Evolutionary conservation across 2,888 invertebrate genomes (phyloP).

Genomic region (Drosophila anceps): DNA sequence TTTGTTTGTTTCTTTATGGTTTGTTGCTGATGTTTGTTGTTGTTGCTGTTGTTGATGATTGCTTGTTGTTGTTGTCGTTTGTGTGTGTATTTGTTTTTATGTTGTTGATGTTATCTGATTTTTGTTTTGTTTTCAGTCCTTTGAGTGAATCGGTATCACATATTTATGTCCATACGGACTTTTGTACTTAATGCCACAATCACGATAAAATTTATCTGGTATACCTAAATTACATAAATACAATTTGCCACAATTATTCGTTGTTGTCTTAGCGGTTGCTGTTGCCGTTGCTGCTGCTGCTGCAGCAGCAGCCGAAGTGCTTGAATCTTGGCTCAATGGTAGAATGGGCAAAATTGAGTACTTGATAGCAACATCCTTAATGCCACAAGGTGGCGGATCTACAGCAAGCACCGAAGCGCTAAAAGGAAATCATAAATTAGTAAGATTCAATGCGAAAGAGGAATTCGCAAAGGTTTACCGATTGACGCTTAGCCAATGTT

Average conservation of each 20-base stretch:
- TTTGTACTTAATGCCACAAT: conserved; percentile 91
- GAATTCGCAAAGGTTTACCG: conserved; percentile 67
- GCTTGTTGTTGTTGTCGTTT: conserved; percentile 33
- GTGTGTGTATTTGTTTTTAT: conserved; percentile 33
- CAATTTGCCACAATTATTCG: conserved; percentile 88
- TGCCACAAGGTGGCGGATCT: conserved; percentile 91
- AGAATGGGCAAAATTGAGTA: conserved; percentile 90
- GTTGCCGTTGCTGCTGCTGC: conserved; percentile 28
- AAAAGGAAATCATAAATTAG: conserved; percentile 1
- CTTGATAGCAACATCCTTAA: conserved; percentile 87
- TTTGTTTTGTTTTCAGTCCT: conserved; percentile 85
- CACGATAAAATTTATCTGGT: conserved; percentile 91
- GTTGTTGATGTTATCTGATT: conserved; percentile 38
- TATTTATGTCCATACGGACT: conserved; percentile 94
- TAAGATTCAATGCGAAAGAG: too few species aligned
- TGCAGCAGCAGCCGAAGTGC: conserved; percentile 17
- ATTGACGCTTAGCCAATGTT: conserved; percentile 90
- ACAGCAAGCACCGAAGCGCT: conserved; percentile 90
- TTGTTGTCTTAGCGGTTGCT: conserved; percentile 54
- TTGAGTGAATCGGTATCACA: conserved; percentile 90
- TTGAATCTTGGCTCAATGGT: conserved; percentile 86
- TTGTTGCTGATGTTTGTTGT: conserved; percentile 25
- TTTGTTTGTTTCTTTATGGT: conserved; percentile 35
- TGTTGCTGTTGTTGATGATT: conserved; percentile 55
- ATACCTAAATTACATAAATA: conserved; percentile 95